phyloP scores from a whole-genome alignment of 2,888 invertebrate genomes.

The Drosophila pseudotalamancana region DNA sequence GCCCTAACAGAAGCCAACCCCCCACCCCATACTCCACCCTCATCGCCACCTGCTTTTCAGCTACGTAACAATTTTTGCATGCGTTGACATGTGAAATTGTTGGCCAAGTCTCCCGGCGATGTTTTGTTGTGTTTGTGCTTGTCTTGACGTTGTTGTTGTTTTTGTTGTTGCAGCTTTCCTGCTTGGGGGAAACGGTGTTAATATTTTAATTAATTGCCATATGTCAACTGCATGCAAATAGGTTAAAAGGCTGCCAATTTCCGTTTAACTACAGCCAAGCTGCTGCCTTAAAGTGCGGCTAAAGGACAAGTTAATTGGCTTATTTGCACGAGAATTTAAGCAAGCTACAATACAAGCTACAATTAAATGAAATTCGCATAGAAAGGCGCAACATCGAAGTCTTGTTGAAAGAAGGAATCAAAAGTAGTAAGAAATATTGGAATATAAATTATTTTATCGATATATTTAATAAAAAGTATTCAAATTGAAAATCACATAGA shows the following conservation, averaged over 20 bases:
- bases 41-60: neutral
- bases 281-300: slow-evolving; percentile 4
- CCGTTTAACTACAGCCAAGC: slow-evolving; percentile 26
- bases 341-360: no score
- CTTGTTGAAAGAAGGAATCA: no score
- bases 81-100: slow-evolving; percentile 74
- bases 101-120: slow-evolving; percentile 67
- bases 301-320: slow-evolving; percentile 1
- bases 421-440: no score
- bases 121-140: slow-evolving; percentile 43
- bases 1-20: slow-evolving; percentile 2
- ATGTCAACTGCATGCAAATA: slow-evolving; percentile 60
- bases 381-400: no score
- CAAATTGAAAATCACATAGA: no score
- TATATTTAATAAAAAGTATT: no score
- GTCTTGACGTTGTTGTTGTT: slow-evolving; percentile 22
- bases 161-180: slow-evolving; percentile 1
- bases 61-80: slow-evolving; percentile 55
- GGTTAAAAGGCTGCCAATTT: slow-evolving; percentile 62
- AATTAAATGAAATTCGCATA: no score
- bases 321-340: slow-evolving; percentile 1
- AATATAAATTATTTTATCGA: no score
- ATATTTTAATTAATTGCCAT: slow-evolving; percentile 67
- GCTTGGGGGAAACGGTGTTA: slow-evolving; percentile 38
- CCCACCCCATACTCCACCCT: neutral